Evolutionary conservation across 2,888 invertebrate genomes (phyloP).

Genomic region (Meteorus cinctellus): DNA sequence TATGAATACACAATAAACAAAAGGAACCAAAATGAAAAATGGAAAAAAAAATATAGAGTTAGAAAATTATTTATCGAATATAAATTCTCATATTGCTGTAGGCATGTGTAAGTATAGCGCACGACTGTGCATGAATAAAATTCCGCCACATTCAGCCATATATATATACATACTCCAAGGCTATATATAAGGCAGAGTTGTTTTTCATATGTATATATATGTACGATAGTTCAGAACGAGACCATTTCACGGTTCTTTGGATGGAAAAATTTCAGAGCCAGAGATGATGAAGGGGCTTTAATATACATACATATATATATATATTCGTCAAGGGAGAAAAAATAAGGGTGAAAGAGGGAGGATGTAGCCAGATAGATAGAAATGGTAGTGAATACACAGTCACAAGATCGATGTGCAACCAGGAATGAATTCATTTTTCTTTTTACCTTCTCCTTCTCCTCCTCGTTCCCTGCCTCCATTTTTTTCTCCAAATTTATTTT

Average conservation of each 20-base stretch:
- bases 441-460: too few species aligned
- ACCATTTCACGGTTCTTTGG: constrained; percentile 47
- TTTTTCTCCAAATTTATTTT: neutral
- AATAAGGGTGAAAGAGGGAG: constrained; percentile 4
- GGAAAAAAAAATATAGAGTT: neutral
- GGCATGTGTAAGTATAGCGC: neutral
- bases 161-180: neutral
- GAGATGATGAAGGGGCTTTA: constrained; percentile 30
- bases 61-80: constrained; percentile 18
- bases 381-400: too few species aligned
- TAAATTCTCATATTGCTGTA: neutral
- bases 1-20: too few species aligned
- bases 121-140: neutral
- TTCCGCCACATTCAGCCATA: neutral
- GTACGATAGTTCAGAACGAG: neutral
- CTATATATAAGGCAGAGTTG: constrained; percentile 20
- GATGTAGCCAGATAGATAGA: neutral
- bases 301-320: neutral
- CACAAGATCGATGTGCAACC: too few species aligned
- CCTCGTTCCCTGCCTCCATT: too few species aligned
- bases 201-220: neutral
- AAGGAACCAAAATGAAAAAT: neutral
- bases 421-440: too few species aligned
- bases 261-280: constrained; percentile 42
- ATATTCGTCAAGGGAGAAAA: constrained; percentile 16